Conservation (phyloP, 2,888 invertebrate genomes). For the Brenthis hecate region DNA sequence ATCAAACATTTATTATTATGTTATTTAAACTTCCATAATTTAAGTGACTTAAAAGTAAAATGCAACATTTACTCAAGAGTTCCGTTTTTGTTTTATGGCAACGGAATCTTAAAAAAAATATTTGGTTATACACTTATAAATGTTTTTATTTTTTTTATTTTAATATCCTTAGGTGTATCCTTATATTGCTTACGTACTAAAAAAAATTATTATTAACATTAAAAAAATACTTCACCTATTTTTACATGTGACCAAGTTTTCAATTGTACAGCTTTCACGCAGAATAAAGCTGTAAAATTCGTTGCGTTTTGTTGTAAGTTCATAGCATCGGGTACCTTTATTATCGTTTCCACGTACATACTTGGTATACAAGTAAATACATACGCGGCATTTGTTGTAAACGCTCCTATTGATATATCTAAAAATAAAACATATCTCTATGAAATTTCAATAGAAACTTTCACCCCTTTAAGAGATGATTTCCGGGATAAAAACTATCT, state of each 20-base stretch:
- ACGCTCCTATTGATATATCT: constrained; percentile 84
- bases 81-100: no score
- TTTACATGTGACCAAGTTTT: constrained; percentile 54
- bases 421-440: constrained; percentile 44
- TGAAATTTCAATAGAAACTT: neutral
- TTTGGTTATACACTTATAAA: no score
- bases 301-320: constrained; percentile 65
- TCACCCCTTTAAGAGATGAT: no score
- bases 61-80: no score
- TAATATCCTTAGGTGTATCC: no score
- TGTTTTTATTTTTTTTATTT: no score
- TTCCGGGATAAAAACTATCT: no score
- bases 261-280: constrained; percentile 53
- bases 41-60: no score
- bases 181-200: no score
- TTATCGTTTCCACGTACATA: constrained; percentile 54
- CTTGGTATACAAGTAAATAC: constrained; percentile 75
- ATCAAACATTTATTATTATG: no score
- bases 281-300: constrained; percentile 66
- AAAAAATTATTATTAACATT: no score
- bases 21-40: no score
- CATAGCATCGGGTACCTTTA: constrained; percentile 63
- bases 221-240: constrained; percentile 49
- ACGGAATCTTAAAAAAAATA: neutral
- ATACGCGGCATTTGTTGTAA: constrained; percentile 79